Evolutionary conservation across 2,888 invertebrate genomes (phyloP), one percentile per base, ranked within the genome.

Genomic region (Zygothrica quintamaculata): DNA sequence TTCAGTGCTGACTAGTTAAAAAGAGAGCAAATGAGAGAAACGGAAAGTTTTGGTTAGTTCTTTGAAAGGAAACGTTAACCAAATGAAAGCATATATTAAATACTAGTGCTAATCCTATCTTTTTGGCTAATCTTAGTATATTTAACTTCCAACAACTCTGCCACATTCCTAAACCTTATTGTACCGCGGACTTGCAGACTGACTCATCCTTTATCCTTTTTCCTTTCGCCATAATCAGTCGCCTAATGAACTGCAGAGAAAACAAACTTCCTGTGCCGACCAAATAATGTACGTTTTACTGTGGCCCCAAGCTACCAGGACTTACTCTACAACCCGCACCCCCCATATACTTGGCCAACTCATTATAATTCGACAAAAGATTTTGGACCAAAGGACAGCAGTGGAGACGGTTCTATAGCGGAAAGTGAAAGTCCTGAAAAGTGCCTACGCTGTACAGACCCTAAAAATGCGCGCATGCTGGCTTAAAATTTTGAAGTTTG

Each of bases 361-460:
- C 79, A 84, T 82, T 82, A 81, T 43, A 61, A 76, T 71, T 71
- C 68, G 79, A 75, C 66, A 71, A 62, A 39, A 43, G 36, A 65
- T 37, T 4, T 6, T 13, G n/a, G 36, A 36, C 36, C n/a, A n/a
- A n/a, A n/a, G 6, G 15, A 12, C 36, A 29, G 29, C 1, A 1
- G n/a, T 1, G 15, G 13, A 46, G 57, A n/a, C 18, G 46, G 22
- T 37, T 26, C 46, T 50, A 46, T 26, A 15, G 51, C 46, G 36
- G 57, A 84, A 84, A 79, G 82, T 82, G 82, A 82, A 82, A 81
- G 82, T 84, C 70, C 56, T 61, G 44, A 42, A 47, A 61, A 71
- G 60, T 61, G 77, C 65, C 69, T 57, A 70, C 73, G 59, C 18
- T 12, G 56, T 48, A 39, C 26, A 52, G 65, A 68, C 50, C 58